Percentiles rank a stretch among this genome's conserved stretches.
Evolutionary conservation across 2,888 invertebrate species (phyloP).

Genomic region (Cyclophora albipunctata): DNA sequence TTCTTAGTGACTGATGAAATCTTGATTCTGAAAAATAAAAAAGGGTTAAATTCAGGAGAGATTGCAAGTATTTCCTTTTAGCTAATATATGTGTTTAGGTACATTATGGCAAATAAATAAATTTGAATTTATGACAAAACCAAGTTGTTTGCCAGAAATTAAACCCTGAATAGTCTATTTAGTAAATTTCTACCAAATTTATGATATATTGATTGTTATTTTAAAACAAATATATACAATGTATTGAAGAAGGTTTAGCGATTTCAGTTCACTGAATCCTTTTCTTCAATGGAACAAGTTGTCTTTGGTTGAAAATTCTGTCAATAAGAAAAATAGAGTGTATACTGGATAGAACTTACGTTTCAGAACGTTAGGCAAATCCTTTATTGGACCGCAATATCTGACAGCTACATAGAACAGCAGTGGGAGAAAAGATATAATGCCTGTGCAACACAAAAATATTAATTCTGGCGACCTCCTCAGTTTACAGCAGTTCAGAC

Average conservation of each 20-base stretch:
- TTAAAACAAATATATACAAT: no score
- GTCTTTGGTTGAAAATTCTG: not conserved
- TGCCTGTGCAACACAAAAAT: conserved; percentile 70
- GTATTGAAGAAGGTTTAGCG: not conserved
- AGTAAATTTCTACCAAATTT: no score
- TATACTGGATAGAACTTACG: conserved; percentile 38
- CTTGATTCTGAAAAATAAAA: conserved; percentile 57
- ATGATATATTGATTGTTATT: no score
- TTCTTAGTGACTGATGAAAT: conserved; percentile 58
- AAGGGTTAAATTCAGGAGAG: not conserved
- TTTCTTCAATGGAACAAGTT: not conserved
- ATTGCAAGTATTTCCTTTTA: no score
- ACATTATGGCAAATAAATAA: no score
- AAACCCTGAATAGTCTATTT: no score
- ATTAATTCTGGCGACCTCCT: conserved; percentile 72
- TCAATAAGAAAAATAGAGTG: not conserved
- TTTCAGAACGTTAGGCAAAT: conserved; percentile 61
- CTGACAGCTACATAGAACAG: conserved; percentile 75
- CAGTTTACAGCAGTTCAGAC: conserved; percentile 72
- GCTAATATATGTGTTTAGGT: no score
- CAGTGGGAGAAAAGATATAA: conserved; percentile 70
- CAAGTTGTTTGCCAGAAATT: not conserved
- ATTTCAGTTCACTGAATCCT: not conserved
- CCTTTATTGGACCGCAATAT: conserved; percentile 62
- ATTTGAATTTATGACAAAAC: no score